Evolutionary conservation across 2,888 invertebrate genomes (phyloP).

Genomic region (Mesorhabditis belari): DNA sequence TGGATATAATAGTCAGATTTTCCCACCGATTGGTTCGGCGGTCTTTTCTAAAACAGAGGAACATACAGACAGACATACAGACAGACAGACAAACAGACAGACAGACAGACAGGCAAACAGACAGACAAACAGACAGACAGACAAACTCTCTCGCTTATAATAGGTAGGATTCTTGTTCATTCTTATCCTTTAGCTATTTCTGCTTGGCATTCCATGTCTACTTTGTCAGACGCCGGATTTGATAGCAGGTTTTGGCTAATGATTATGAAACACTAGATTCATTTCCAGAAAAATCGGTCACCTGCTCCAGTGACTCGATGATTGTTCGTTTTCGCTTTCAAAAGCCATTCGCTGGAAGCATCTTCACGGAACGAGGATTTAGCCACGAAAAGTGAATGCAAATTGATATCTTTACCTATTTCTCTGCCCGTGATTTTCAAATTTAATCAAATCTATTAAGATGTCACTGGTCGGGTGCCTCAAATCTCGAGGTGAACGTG

Average conservation of each 20-base stretch:
- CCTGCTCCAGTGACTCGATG: conserved; percentile 31
- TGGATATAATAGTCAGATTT: no score
- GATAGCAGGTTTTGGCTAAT: not conserved
- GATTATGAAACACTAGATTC: not conserved
- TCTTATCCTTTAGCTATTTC: not conserved
- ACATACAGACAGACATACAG: no score
- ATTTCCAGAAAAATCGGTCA: conserved; percentile 30
- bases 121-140: no score
- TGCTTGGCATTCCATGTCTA: not conserved
- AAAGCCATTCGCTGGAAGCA: conserved; percentile 28
- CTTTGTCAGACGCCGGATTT: not conserved
- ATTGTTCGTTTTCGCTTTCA: conserved; percentile 28
- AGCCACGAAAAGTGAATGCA: not conserved
- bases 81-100: no score
- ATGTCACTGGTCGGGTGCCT: conserved; percentile 26
- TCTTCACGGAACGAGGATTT: conserved; percentile 34
- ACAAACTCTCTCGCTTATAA: no score
- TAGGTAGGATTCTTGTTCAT: no score
- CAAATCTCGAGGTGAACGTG: conserved; percentile 21
- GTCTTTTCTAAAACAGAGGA: no score
- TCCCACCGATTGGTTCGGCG: no score
- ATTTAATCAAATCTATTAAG: no score
- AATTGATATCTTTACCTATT: not conserved
- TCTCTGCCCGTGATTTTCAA: conserved; percentile 29
- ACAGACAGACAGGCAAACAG: no score